Percentiles rank a stretch among this genome's conserved stretches.
These are phyloP conservation scores for Oxycera nigricornis DNA, from an alignment of 2,888 invertebrate genomes.

Conservation along the genomic window DNA sequence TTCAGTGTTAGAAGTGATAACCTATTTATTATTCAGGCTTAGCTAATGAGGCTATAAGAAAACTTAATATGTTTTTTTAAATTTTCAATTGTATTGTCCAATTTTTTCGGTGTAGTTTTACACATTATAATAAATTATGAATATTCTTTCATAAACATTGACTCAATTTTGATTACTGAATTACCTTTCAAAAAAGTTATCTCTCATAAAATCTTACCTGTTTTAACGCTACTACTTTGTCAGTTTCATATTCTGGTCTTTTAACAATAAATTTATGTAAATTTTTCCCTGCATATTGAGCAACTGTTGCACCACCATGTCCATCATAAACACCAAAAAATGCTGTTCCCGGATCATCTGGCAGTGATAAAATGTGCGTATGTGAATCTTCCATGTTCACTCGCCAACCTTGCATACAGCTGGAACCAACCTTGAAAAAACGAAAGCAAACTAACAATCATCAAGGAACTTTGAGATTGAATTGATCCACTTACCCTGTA, in stretches of 20 bases:
- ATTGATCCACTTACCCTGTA: constrained; percentile 58
- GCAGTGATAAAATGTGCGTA: constrained; percentile 90
- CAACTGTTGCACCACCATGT: constrained; percentile 81
- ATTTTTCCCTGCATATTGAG: constrained; percentile 94
- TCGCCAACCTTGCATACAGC: constrained; percentile 99
- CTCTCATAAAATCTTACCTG: constrained; percentile 65
- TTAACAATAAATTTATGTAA: constrained; percentile 90
- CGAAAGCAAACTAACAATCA: not conserved
- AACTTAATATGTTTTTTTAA: no score
- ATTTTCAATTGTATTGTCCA: no score
- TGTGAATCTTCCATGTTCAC: constrained; percentile 99
- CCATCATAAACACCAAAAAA: constrained; percentile 94
- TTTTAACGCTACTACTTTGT: constrained; percentile 84
- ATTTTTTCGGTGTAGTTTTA: not conserved
- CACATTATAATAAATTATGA: not conserved
- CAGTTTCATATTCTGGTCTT: constrained; percentile 80
- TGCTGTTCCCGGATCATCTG: constrained; percentile 90
- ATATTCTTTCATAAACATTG: not conserved
- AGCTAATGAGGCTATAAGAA: no score
- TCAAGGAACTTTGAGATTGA: not conserved
- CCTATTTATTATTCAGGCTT: no score
- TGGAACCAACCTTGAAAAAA: constrained; percentile 78
- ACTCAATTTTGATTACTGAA: not conserved
- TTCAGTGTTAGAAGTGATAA: no score
- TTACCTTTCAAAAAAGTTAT: not conserved